These are phyloP conservation scores for Platycheirus rosarum DNA, from an alignment of 2,888 invertebrate genomes.

Conservation along the genomic window DNA sequence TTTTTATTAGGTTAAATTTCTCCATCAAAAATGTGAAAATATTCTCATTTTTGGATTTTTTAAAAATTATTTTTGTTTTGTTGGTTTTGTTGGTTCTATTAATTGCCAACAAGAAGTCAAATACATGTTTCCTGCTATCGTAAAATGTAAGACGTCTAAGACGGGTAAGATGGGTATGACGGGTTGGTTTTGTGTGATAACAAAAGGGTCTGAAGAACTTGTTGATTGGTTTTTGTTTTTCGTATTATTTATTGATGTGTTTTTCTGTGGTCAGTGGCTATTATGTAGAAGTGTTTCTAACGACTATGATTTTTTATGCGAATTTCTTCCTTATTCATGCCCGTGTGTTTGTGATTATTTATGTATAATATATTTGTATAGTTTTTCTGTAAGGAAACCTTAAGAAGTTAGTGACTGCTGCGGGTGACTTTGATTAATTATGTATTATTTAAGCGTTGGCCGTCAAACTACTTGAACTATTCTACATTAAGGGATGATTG, in stretches of 20 bases:
- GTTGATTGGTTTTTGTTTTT: conserved; percentile 3
- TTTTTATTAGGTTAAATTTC: too few relatives aligned
- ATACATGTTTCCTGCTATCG: neutral
- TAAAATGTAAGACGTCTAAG: neutral
- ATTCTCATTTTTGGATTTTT: too few relatives aligned
- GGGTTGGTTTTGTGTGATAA: neutral
- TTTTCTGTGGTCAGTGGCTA: neutral
- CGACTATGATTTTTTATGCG: conserved; percentile 4
- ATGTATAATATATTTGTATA: neutral
- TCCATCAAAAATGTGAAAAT: too few relatives aligned
- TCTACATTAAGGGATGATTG: neutral
- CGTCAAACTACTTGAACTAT: too few relatives aligned
- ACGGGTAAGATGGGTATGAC: too few relatives aligned
- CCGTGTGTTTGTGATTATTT: neutral
- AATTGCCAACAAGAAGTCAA: neutral
- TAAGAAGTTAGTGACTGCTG: conserved; percentile 8
- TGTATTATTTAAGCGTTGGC: neutral
- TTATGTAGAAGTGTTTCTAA: neutral
- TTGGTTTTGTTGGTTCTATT: neutral
- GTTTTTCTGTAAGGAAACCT: too few relatives aligned
- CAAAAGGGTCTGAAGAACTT: neutral
- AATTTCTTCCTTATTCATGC: neutral
- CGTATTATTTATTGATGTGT: neutral
- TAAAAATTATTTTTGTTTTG: neutral
- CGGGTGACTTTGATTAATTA: conserved; percentile 18